phyloP scores from a whole-genome alignment of 30 jellyfish, hydroid and myxozoan genomes.

The Hydractinia symbiolongicarpus region DNA sequence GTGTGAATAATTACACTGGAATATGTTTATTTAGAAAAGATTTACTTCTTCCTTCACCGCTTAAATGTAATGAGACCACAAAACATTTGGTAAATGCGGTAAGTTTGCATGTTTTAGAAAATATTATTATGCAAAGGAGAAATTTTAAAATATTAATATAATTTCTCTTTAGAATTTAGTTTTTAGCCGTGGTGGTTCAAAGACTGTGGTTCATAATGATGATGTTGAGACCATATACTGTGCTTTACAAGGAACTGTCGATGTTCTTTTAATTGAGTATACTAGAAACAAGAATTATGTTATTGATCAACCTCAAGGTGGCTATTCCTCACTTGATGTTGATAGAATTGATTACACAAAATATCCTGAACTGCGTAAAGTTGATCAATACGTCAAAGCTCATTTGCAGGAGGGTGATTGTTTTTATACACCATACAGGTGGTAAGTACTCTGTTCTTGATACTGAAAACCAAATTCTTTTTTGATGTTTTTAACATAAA shows the following conservation, averaged over 20 bases:
- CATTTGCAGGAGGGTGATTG: slow-evolving; percentile 18
- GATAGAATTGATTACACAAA: slow-evolving; percentile 15
- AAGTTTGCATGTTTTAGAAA: background rate
- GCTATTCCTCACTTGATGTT: slow-evolving; percentile 18
- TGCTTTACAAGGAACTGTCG: slow-evolving; percentile 18
- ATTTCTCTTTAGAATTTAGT: background rate
- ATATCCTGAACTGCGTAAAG: slow-evolving; percentile 6
- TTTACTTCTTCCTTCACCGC: slow-evolving; percentile 14
- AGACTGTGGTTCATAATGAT: background rate
- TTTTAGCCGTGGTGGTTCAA: slow-evolving; percentile 17
- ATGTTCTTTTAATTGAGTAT: slow-evolving; percentile 10
- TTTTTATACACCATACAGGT: slow-evolving; percentile 9
- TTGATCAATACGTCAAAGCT: slow-evolving; percentile 16
- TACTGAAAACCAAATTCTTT: background rate
- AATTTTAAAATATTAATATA: background rate
- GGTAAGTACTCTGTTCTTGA: background rate
- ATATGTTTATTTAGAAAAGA: slow-evolving; percentile 10
- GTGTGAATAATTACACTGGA: background rate
- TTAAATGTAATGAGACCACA: slow-evolving; percentile 8
- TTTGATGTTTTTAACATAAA: background rate
- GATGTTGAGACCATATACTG: slow-evolving; percentile 17
- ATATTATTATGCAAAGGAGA: background rate
- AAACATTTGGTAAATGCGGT: slow-evolving; percentile 8
- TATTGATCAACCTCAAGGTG: slow-evolving; percentile 18
- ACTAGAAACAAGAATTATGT: slow-evolving; percentile 12